Evolutionary conservation across 1,140 invertebrate genomes (phyloP).

Genomic region (Drosophila persimilis): DNA sequence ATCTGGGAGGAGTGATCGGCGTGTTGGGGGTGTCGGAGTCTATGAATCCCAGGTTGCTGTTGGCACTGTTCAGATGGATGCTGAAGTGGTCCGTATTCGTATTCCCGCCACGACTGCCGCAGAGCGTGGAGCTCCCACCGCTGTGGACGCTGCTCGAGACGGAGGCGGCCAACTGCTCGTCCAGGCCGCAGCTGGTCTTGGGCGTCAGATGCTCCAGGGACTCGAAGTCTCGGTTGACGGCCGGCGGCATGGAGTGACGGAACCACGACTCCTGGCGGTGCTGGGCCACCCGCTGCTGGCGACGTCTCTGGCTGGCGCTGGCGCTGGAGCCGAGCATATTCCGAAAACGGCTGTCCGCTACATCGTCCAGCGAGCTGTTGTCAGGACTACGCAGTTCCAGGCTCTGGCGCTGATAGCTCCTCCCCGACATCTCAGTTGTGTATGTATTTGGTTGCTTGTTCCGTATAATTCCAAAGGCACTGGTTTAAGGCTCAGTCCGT

Average conservation of each 20-base stretch:
- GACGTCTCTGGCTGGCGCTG: constrained; percentile 49
- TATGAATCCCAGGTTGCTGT: constrained; percentile 77
- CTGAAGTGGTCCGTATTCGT: constrained; percentile 46
- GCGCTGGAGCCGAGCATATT: constrained; percentile 30
- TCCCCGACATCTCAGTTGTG: constrained; percentile 45
- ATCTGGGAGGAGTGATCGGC: constrained; percentile 48
- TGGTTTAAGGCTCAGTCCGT: constrained; percentile 20
- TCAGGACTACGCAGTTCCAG: constrained; percentile 57
- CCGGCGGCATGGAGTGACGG: constrained; percentile 76
- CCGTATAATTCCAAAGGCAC: constrained; percentile 50
- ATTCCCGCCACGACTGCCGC: constrained; percentile 29
- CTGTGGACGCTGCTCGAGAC: constrained; percentile 47
- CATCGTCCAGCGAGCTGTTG: constrained; percentile 14
- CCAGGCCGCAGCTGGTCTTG: constrained; percentile 55
- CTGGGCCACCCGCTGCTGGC: constrained; percentile 61
- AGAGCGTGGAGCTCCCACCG: constrained; percentile 36
- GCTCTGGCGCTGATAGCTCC: constrained; percentile 58
- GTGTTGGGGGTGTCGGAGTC: constrained; percentile 77
- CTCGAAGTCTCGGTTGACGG: constrained; percentile 71
- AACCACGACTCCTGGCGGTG: constrained; percentile 77
- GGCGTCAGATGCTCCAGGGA: constrained; percentile 69
- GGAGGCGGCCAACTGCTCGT: constrained; percentile 72
- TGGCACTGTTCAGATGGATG: constrained; percentile 79
- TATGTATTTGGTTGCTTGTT: constrained; percentile 3
- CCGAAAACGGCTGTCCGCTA: constrained; percentile 21